These are phyloP conservation scores for Eumacrocentrus americanus DNA, from an alignment of 2,888 invertebrate species.

Conservation along the genomic window DNA sequence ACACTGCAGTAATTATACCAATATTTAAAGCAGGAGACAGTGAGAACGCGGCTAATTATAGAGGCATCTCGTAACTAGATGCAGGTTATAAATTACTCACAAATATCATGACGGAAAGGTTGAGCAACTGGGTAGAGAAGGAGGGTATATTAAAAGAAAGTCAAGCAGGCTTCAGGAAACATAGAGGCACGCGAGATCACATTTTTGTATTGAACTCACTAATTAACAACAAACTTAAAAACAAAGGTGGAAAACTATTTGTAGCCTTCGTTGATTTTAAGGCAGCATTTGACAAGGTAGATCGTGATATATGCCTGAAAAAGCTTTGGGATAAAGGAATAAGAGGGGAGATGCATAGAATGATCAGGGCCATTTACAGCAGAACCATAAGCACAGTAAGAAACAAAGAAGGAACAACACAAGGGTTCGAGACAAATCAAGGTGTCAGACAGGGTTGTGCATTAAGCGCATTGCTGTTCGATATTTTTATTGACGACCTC, in stretches of 20 bases:
- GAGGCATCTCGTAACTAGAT: constrained; percentile 21
- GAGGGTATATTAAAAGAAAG: no score
- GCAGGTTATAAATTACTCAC: constrained; percentile 16
- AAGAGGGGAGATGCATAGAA: constrained; percentile 20
- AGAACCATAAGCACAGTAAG: constrained; percentile 19
- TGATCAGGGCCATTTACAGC: constrained; percentile 20
- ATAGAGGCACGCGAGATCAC: no score
- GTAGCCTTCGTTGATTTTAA: no score
- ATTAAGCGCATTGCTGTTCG: constrained; percentile 28
- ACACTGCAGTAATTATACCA: constrained; percentile 6
- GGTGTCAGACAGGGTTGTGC: constrained; percentile 35
- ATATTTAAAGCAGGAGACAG: constrained; percentile 17
- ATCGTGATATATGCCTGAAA: no score
- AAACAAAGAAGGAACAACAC: constrained; percentile 22
- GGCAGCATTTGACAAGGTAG: no score
- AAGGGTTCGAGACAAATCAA: constrained; percentile 20
- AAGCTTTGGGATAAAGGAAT: no score
- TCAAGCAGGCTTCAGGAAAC: no score
- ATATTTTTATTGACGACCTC: constrained; percentile 25
- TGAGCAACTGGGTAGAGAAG: no score
- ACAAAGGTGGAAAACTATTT: no score
- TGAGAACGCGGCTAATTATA: constrained; percentile 7
- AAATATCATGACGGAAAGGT: no score
- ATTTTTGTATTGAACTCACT: no score
- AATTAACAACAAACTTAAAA: no score